These are phyloP conservation scores for Drosophila insularis DNA, from an alignment of 1,140 invertebrate species.

Conservation along the genomic window DNA sequence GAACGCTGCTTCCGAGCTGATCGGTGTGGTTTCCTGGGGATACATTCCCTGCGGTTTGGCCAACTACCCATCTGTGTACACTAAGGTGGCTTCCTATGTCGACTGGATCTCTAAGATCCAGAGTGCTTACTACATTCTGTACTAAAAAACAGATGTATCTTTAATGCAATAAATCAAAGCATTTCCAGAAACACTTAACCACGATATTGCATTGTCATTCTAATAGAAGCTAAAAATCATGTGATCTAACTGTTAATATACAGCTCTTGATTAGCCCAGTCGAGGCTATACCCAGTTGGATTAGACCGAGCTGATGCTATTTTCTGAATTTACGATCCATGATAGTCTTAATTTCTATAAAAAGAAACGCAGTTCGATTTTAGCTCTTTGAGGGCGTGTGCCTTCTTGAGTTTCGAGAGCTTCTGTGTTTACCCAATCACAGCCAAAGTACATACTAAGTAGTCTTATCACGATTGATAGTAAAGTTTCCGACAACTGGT, in stretches of 20 bases:
- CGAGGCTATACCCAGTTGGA: neutral
- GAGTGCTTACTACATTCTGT: constrained; percentile 60
- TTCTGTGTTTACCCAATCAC: constrained; percentile 2
- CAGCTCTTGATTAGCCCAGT: neutral
- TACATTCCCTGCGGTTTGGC: constrained; percentile 86
- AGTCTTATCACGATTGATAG: constrained; percentile 2
- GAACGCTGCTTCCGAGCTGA: constrained; percentile 59
- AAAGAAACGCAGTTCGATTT: neutral
- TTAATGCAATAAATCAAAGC: neutral
- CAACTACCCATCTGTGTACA: constrained; percentile 88
- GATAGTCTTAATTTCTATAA: neutral
- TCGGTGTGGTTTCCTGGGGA: constrained; percentile 92
- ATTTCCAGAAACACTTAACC: constrained; percentile 15
- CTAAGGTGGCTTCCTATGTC: constrained; percentile 85
- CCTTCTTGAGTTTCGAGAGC: constrained; percentile 12
- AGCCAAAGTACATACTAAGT: neutral
- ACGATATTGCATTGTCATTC: neutral
- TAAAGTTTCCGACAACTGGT: constrained; percentile 2
- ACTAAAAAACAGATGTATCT: constrained; percentile 45
- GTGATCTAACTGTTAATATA: neutral
- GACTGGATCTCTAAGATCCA: constrained; percentile 70
- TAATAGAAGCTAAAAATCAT: neutral
- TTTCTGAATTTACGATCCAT: neutral
- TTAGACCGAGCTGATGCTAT: neutral
- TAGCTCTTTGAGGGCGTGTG: neutral